Evolutionary conservation across 2,113 vertebrate species (phyloP).

Genomic region (Ramphastos sulfuratus): DNA sequence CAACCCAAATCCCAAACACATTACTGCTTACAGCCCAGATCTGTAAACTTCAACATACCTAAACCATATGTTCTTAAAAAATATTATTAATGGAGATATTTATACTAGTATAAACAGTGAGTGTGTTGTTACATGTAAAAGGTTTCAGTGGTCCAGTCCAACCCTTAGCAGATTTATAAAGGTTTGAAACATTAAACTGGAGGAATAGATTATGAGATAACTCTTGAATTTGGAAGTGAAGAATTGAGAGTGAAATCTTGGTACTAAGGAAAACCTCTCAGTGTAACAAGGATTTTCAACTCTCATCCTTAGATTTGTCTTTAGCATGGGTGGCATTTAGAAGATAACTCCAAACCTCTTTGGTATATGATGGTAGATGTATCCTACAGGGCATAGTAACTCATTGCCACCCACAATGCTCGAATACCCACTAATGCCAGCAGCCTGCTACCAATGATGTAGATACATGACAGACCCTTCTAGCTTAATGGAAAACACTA

Average conservation of each 20-base stretch:
- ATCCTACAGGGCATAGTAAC: not conserved
- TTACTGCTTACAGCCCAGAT: not conserved
- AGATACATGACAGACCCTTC: not conserved
- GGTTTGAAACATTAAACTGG: not conserved
- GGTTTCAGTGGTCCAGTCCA: not conserved
- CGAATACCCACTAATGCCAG: not conserved
- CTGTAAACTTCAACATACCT: not conserved
- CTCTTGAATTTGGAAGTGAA: not conserved
- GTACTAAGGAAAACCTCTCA: not conserved
- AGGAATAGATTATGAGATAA: not conserved
- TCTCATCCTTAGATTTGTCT: not conserved
- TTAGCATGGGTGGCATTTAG: not conserved
- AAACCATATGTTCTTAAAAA: not conserved
- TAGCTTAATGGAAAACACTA: not conserved
- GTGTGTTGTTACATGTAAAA: not conserved
- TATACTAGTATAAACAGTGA: not conserved
- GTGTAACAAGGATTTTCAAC: not conserved
- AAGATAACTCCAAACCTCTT: not conserved
- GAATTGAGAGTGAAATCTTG: not conserved
- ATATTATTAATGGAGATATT: not conserved
- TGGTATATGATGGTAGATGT: fast-evolving
- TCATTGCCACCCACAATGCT: not conserved
- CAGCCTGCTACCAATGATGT: not conserved
- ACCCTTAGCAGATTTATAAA: not conserved
- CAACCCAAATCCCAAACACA: too few species aligned